Base-by-base conservation (phyloP, 2,113 vertebrate species). In the Mugil cephalus region DNA sequence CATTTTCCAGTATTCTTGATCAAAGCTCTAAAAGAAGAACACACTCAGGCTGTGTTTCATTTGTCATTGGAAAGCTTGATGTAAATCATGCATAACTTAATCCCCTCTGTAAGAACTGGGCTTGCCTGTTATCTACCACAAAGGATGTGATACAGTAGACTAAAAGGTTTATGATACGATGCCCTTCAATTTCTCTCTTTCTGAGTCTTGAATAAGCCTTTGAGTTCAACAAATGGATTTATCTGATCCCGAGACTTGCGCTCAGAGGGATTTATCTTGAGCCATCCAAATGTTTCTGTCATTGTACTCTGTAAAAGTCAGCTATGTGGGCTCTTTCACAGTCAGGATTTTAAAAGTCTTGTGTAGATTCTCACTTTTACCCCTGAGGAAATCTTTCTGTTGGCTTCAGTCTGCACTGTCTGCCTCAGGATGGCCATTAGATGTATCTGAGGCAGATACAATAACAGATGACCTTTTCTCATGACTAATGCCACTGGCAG, bases 381-480 rank as follows among this genome's bases (percentile, higher is more conserved):
- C 50, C 50, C 51, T 47, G 13, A 24, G 34, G 3, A 45, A 19
- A n/a, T 2, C 19, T 6, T 4, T 48, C 40, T 34, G 15, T 34
- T 46, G 13, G 38, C 47, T 19, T 1, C 18, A 30, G 24, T 30
- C 34, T 17, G 65, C 60, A 58, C 42, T 51, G 42, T 54, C 61
- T 71, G 1, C 19, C 17, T 72, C 42, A 39, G 15, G 56, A 50
- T 39, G 18, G 47, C 53, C 24, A 43, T 63, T 53, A 69, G 63
- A 80, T 46, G 38, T 42, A 77, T 65, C 11, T n/a, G 4, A 60
- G 3, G n/a, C 50, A 36, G 69, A 65, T 71, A 18, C 0, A 18
- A 61, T 80, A 55, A 74, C 72, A 66, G 47, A 43, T 14, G 42
- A 63, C 77, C 71, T 75, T 61, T 54, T 30, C 24, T 55, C 14